phyloP scores from a whole-genome alignment of 35 echinoderm and acorn worm genomes.

The Apostichopus californicus region DNA sequence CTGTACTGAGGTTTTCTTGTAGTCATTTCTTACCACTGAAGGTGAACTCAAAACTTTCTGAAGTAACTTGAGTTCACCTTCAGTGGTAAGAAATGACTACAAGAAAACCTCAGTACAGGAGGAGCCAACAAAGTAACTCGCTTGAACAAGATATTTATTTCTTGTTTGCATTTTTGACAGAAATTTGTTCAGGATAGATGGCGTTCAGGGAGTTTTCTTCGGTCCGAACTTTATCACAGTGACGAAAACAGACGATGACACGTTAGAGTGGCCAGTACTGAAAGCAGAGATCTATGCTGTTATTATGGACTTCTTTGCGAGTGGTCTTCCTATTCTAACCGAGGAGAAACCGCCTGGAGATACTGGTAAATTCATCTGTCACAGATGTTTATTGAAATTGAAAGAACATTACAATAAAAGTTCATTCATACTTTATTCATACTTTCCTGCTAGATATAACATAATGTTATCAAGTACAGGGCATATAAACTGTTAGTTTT shows the following conservation, averaged over 20 bases:
- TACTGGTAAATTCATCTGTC: constrained; percentile 65
- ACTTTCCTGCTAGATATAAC: too few species aligned
- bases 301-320: constrained; percentile 99
- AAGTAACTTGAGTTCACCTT: too few species aligned
- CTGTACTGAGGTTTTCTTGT: too few species aligned
- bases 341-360: constrained; percentile 87
- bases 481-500: too few species aligned
- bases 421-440: too few species aligned
- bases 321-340: constrained; percentile 81
- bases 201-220: constrained; percentile 80
- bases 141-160: not conserved
- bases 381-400: not conserved
- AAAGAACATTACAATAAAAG: not conserved
- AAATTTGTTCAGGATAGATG: constrained; percentile 78
- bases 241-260: constrained; percentile 88
- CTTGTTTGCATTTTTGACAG: constrained; percentile 38
- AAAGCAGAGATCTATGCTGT: constrained; percentile 96
- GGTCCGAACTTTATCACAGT: constrained; percentile 93
- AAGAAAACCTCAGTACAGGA: too few species aligned
- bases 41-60: too few species aligned
- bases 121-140: too few species aligned
- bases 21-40: too few species aligned
- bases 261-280: constrained; percentile 75
- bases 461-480: too few species aligned
- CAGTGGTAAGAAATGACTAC: too few species aligned